Conservation (phyloP, 2,797 vertebrate species). For the Craterocephalus amniculus region DNA sequence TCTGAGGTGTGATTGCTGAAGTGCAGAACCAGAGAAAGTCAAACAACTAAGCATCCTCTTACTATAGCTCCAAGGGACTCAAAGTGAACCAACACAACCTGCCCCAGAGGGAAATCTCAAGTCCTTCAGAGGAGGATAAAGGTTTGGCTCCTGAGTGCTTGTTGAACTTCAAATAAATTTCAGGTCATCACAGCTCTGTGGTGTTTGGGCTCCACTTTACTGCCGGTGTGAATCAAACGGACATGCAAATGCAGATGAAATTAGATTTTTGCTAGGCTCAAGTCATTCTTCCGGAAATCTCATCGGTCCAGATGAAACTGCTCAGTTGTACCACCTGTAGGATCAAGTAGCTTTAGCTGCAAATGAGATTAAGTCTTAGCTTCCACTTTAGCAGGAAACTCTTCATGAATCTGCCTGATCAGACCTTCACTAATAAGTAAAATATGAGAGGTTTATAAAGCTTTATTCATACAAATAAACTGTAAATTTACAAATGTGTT, state of each 20-base stretch:
- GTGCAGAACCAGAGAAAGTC: slow-evolving; percentile 44
- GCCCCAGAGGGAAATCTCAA: slow-evolving; percentile 44
- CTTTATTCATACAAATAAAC: neutral
- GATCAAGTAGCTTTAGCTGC: neutral
- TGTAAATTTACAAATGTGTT: neutral
- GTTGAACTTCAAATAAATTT: slow-evolving; percentile 35
- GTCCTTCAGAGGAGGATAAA: slow-evolving; percentile 35
- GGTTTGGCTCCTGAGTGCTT: slow-evolving; percentile 40
- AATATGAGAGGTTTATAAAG: neutral
- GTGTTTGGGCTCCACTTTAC: slow-evolving; percentile 10
- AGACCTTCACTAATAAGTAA: slow-evolving; percentile 5
- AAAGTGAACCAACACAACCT: slow-evolving; percentile 40
- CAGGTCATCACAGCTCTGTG: slow-evolving; percentile 9
- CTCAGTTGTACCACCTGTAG: slow-evolving; percentile 11
- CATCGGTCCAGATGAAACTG: slow-evolving; percentile 9
- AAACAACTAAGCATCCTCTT: slow-evolving; percentile 40
- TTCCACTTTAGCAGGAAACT: neutral
- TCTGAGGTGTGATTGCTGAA: slow-evolving; percentile 63
- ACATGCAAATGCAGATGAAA: slow-evolving; percentile 2
- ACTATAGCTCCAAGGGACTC: slow-evolving; percentile 26
- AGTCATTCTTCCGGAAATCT: slow-evolving; percentile 17
- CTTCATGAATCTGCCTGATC: neutral
- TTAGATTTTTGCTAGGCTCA: neutral
- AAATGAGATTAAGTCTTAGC: neutral
- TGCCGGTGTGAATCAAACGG: slow-evolving; percentile 2